Evolutionary conservation across 2,113 vertebrate genomes (phyloP), one percentile per base, ranked within the genome.

Genomic region (Corydoras sp.): DNA sequence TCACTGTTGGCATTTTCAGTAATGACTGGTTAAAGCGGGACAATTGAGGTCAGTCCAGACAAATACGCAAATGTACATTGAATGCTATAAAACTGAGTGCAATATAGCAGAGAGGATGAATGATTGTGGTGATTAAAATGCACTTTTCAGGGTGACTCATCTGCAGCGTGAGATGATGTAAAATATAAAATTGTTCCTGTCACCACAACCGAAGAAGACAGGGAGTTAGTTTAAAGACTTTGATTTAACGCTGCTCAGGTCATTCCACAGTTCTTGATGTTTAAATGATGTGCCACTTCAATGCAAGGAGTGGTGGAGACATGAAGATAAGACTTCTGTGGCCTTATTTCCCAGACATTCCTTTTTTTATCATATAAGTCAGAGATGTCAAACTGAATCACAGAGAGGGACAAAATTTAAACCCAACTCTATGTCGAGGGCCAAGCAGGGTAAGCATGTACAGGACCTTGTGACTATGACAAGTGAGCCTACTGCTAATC

Each of bases 61-160:
- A 58, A 53, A 61, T 48, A 69, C 35, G 62, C 35, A 60, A 18
- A 67, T 3, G 48, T 12, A 24, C 56, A 56, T 14, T 67, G 3
- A 62, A 62, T 58, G 30, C 18, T n/a, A 74, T 70, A 59, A 65
- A 71, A 74, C 9, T 35, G 55, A 51, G 31, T 59, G 59, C 54
- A 56, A n/a, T 13, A 56, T 3, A n/a, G 13, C 31, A 69, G 29
- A 2, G 66, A 71, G 62, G 43, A 73, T 29, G 8, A 69, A 50
- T 58, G 64, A 66, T 56, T 48, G 54, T 56, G 69, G 74, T 56
- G 12, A 56, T 68, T 68, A 58, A 68, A 68, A 58, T 43, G 53
- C 31, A 43, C 53, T 67, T 67, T 67, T 29, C 65, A 55, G 65
- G 48, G 72, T 73, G 72, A 68, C 59, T 68, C 58, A 15, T 68